Evolutionary conservation across 2,888 invertebrate genomes (phyloP).

Genomic region (Linhomoeus sp.): DNA sequence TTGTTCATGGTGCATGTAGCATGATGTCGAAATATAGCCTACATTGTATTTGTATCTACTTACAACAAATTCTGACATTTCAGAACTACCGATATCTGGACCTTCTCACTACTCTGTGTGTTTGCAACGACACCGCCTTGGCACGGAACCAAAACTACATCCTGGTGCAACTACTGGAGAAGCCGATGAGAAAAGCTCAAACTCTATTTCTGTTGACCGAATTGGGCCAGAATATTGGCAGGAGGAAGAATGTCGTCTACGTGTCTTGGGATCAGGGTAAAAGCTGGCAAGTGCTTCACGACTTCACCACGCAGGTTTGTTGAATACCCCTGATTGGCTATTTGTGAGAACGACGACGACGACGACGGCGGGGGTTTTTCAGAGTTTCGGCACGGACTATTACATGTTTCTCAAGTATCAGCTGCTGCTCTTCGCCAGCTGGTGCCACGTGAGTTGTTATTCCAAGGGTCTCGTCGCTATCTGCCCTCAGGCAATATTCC

Average conservation of each 20-base stretch:
- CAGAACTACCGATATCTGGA: conserved; percentile 3
- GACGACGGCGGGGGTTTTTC: conserved; percentile 8
- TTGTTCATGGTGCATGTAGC: not conserved
- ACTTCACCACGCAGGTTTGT: conserved; percentile 18
- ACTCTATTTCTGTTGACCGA: conserved; percentile 16
- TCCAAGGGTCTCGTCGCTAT: not conserved
- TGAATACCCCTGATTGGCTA: not conserved
- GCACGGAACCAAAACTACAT: conserved; percentile 1
- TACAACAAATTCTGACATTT: not conserved
- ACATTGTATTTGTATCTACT: not conserved
- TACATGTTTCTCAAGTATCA: conserved; percentile 28
- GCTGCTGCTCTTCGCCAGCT: conserved; percentile 26
- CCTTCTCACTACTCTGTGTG: conserved; percentile 1
- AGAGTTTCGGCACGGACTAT: conserved; percentile 11
- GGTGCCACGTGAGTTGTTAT: conserved; percentile 24
- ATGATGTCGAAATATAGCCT: not conserved
- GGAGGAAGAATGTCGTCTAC: conserved; percentile 23
- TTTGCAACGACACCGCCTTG: not conserved
- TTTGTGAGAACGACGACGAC: not conserved
- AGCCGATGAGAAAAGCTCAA: not conserved
- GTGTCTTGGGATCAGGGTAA: conserved; percentile 23
- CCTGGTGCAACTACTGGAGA: not conserved
- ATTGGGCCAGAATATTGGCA: conserved; percentile 26
- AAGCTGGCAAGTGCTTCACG: conserved; percentile 21
- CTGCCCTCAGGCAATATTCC: not conserved